Evolutionary conservation across 2,888 invertebrate species (phyloP).

Genomic region (Drosophila colorata): DNA sequence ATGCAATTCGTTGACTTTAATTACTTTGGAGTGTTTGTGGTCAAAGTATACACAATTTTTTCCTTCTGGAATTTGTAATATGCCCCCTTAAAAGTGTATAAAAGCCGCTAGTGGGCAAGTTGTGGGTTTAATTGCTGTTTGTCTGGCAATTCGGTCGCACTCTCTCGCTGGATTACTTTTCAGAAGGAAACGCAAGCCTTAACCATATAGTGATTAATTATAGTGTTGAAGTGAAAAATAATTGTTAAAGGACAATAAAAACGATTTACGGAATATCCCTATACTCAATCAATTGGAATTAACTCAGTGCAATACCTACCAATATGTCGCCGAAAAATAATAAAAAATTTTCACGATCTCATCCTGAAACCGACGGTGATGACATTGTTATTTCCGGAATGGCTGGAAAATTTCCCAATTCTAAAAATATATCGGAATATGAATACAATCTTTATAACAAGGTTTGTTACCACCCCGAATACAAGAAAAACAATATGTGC

Average conservation of each 20-base stretch:
- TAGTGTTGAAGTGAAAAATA: conserved; percentile 30
- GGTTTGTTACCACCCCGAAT: conserved; percentile 77
- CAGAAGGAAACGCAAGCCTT: conserved; percentile 11
- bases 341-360: conserved; percentile 80
- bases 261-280: neutral
- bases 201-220: conserved; percentile 28
- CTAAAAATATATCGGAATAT: conserved; percentile 88
- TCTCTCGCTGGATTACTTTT: conserved; percentile 41
- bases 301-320: conserved; percentile 58
- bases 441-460: conserved; percentile 88
- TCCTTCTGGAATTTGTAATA: conserved; percentile 73
- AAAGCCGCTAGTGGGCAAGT: conserved; percentile 37
- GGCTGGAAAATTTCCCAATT: conserved; percentile 88
- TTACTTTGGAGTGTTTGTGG: conserved; percentile 60
- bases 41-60: conserved; percentile 66
- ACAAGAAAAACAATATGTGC: neutral
- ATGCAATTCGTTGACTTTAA: conserved; percentile 63
- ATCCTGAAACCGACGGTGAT: conserved; percentile 85
- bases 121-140: conserved; percentile 77
- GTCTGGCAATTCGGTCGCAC: conserved; percentile 78
- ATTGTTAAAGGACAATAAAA: conserved; percentile 10
- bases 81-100: conserved; percentile 32
- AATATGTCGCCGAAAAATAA: conserved; percentile 51
- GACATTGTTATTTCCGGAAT: conserved; percentile 88
- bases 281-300: conserved; percentile 20